phyloP scores from a whole-genome alignment of 2,113 vertebrate species.

The sheep (Ovis aries) region ARS-UI_Ramb_v3.0 NC_056080.1:113265501-113266000 shows the following conservation, averaged over 20 bases:
- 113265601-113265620: neutral
- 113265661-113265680: neutral
- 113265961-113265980: neutral
- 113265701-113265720: conserved; percentile 3
- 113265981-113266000: neutral
- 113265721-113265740: conserved; percentile 5
- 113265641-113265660: neutral
- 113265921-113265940: neutral
- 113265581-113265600: neutral
- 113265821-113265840: neutral
- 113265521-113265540: neutral
- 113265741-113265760: neutral
- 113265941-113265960: neutral
- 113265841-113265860: neutral
- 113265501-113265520: neutral
- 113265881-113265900: neutral
- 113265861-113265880: neutral
- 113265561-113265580: neutral
- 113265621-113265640: neutral
- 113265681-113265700: neutral
- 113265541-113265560: neutral
- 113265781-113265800: neutral
- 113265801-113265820: neutral
- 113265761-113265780: conserved; percentile 14
- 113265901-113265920: neutral